Evolutionary conservation across 30 jellyfish, hydroid and myxozoan species (phyloP).

Genomic region (Turritopsis rubra): DNA sequence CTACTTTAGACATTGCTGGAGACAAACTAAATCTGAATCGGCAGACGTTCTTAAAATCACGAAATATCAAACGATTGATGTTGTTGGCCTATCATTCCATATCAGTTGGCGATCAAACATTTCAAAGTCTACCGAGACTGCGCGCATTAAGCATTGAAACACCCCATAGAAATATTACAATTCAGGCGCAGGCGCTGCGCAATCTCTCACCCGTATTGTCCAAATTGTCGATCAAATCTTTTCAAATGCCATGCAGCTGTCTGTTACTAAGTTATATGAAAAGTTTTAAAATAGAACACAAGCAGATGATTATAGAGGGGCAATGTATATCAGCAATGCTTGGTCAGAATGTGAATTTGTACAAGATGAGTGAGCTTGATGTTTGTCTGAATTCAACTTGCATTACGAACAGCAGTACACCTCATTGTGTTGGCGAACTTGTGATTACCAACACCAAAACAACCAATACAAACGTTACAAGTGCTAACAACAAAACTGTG

Average conservation of each 20-base stretch:
- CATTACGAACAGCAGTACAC: background rate
- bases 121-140: background rate
- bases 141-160: background rate
- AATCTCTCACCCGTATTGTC: background rate
- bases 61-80: background rate
- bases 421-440: background rate
- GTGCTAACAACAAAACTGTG: too few species aligned
- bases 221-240: background rate
- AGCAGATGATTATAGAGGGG: background rate
- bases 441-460: background rate
- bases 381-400: background rate
- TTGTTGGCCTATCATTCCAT: background rate
- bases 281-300: background rate
- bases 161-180: background rate
- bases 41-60: background rate
- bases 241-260: background rate
- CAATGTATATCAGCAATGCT: background rate
- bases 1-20: background rate
- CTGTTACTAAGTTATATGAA: background rate
- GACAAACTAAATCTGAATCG: background rate
- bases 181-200: background rate
- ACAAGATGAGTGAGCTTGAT: background rate
- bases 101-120: background rate
- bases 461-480: background rate
- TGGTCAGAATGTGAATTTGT: background rate